phyloP scores from a whole-genome alignment of 2,888 invertebrate genomes.

The Phytoseiulus persimilis region DNA sequence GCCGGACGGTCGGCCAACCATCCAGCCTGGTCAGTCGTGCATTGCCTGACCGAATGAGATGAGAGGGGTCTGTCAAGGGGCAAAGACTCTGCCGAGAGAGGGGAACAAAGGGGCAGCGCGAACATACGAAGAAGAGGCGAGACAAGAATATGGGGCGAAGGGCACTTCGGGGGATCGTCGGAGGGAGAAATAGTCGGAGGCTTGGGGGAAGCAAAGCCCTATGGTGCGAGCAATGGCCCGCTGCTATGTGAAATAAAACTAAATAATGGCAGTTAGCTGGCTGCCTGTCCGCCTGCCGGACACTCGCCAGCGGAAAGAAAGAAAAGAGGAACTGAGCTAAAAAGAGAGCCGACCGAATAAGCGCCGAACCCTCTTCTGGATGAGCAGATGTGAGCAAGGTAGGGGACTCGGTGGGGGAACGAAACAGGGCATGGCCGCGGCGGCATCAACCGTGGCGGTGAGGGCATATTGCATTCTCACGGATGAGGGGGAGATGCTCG shows the following conservation, averaged over 20 bases:
- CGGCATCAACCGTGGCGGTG: neutral
- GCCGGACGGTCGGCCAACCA: neutral
- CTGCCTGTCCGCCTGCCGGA: neutral
- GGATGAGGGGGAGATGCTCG: neutral
- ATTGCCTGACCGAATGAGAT: neutral
- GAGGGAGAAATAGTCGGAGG: neutral
- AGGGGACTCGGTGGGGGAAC: neutral
- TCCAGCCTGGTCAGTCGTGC: neutral
- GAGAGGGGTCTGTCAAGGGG: neutral
- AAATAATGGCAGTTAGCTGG: slow-evolving; percentile 38
- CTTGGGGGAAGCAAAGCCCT: neutral
- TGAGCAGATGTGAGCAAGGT: slow-evolving; percentile 12
- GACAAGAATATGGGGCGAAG: neutral
- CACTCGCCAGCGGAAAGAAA: neutral
- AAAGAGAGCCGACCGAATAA: slow-evolving; percentile 12
- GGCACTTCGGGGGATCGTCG: neutral
- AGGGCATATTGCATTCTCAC: slow-evolving; percentile 5
- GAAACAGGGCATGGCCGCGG: neutral
- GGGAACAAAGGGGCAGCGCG: neutral
- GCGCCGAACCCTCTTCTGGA: neutral
- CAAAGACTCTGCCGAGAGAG: neutral
- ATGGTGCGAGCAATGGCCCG: neutral
- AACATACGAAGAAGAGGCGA: neutral
- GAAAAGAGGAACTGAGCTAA: slow-evolving; percentile 16
- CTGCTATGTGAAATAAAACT: slow-evolving; percentile 27